Evolutionary conservation across 2,113 vertebrate species (phyloP), one percentile per base, ranked within the genome.

Genomic region (Xiphias gladius): DNA sequence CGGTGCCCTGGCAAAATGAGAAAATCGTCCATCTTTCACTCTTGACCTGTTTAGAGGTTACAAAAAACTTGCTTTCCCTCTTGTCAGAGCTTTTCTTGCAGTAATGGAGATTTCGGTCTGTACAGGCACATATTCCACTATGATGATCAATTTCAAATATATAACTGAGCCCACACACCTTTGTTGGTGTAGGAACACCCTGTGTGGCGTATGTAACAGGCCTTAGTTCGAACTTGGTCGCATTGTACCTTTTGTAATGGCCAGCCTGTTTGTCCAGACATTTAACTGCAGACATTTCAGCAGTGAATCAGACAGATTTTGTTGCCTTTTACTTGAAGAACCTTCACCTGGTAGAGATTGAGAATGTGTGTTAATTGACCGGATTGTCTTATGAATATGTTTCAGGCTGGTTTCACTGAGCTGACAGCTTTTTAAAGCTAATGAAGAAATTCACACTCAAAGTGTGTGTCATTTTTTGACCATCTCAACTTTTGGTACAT

Each of bases 181-280:
- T 3, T 28, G 28, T 50, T 24, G 32, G 12, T 2, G 8, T 14
- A 46, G 7, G 30, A 65, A 13, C 26, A 14, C 19, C 30, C 14
- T 52, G 35, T 68, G 63, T 71, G 22, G 74, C 81, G 77, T 87
- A 64, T 74, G 28, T 80, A 82, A 76, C 14, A 14, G 39, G 58
- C 63, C 77, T 84, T 50, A 0, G 19, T 30, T 81, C 58, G n/a
- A 80, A 64, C 35, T 69, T 20, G 26, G 68, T 50, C 57, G 12
- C 37, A 54, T 57, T 19, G 1, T 55, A 12, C 22, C 10, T 28
- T 35, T 62, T 37, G 13, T 65, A 52, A 28, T 5, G 22, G n/a
- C 30, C 30, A 69, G 14, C 13, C 39, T 70, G 30, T 66, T 66
- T 5, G 5, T 63, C 52, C 10, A 52, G 54, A 43, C 12, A 5